These are phyloP conservation scores for Melanophora roralis DNA, from an alignment of 2,888 invertebrate species.

Conservation along the genomic window DNA sequence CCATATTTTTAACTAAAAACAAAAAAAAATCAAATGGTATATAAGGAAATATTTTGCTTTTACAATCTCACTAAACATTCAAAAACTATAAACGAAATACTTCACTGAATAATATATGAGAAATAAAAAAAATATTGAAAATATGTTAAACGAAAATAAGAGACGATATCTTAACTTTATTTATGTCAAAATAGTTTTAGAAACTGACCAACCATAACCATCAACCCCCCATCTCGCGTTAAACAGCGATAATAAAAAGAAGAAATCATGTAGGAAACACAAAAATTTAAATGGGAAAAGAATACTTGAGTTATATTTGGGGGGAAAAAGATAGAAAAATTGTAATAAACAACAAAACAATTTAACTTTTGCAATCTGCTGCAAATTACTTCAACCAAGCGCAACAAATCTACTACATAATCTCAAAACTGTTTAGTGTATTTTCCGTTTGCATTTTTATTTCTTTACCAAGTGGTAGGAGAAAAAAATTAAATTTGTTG, in stretches of 20 bases:
- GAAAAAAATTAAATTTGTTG: background rate
- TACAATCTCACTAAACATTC: slow-evolving; percentile 2
- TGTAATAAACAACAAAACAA: slow-evolving; percentile 66
- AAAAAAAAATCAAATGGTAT: background rate
- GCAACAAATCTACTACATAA: slow-evolving; percentile 55
- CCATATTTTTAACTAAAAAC: background rate
- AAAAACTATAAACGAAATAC: background rate
- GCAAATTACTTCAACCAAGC: slow-evolving; percentile 67
- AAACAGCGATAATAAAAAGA: background rate
- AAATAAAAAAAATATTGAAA: slow-evolving; percentile 6
- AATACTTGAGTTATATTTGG: slow-evolving; percentile 12
- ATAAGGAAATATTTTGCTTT: background rate
- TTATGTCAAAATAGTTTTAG: slow-evolving; percentile 3
- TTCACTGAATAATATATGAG: background rate
- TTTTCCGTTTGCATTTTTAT: background rate
- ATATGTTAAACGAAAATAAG: background rate
- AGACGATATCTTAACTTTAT: slow-evolving; percentile 5
- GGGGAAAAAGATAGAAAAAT: slow-evolving; percentile 30
- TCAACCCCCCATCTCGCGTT: background rate
- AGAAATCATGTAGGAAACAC: background rate
- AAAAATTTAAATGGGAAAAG: slow-evolving; percentile 2
- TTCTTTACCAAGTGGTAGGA: background rate
- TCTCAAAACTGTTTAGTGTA: slow-evolving; percentile 13
- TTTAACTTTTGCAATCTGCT: slow-evolving; percentile 74
- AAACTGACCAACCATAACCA: background rate